Base-by-base conservation (phyloP, 2,888 invertebrate genomes). In the Dendrolimus houi region DNA sequence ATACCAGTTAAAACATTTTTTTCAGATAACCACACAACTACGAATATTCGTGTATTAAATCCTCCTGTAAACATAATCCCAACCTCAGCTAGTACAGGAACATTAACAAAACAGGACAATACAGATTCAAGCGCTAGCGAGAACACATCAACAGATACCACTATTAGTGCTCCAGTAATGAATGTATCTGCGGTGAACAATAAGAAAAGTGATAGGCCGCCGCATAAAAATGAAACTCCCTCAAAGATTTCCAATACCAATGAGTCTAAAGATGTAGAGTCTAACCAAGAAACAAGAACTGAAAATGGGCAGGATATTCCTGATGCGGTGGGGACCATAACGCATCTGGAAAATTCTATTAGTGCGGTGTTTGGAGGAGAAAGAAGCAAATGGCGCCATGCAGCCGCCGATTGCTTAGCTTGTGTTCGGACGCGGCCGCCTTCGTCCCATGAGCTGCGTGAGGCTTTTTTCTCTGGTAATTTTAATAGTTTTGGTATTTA, bases 381-480 rank as follows among this genome's bases (percentile, higher is more conserved):
- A 47, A 47, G 29, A 29, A 52, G 52, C 42, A 68, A 69, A 55
- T 87, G 89, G 84, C 69, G 78, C 12, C 91, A 91, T 60, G 71
- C 74, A 13, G 62, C 79, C 1, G 71, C 72, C 7, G 82, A 83
- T 52, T 91, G 91, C 54, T 61, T 91, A 57, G 85, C 83, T 8
- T 91, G 91, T 59, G 85, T 82, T 3, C 77, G 84, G 8, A 82
- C 86, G 0, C 66, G 87, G 2, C 89, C 90, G 56, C 86, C 82
- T 0, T 86, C 87, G 1, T 80, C 85, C 9, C 85, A 89, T 55
- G 87, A 91, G 63, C 67, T 91, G 55, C 77, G 91, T 1, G 89
- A 91, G 63, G 90, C 89, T 0, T 91, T 91, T 68, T 91, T 91
- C 66, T 83, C 88, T 59, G 88, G 90, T 88, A 55, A 47, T 52